Percentiles rank a stretch among this genome's conserved stretches.
Evolutionary conservation across 1,140 invertebrate species (phyloP).

Genomic region (Plectrocnemia conspersa): DNA sequence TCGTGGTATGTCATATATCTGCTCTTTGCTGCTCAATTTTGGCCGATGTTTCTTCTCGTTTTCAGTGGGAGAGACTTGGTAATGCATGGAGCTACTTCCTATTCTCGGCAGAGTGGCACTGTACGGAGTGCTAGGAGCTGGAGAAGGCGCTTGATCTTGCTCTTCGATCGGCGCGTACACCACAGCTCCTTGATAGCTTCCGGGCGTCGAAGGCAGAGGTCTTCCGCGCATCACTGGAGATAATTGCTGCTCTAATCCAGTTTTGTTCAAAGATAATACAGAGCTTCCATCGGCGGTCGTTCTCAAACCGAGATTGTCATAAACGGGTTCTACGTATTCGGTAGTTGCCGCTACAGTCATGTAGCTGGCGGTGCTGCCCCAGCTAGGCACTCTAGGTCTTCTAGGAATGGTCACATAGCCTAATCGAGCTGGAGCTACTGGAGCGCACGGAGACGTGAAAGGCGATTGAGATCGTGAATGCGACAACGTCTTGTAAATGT

Average conservation of each 20-base stretch:
- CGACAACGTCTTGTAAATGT: slow-evolving; percentile 62
- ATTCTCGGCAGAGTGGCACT: slow-evolving; percentile 40
- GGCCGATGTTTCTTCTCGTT: slow-evolving; percentile 44
- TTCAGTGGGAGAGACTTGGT: slow-evolving; percentile 41
- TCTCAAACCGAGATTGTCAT: slow-evolving; percentile 76
- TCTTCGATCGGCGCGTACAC: slow-evolving; percentile 63
- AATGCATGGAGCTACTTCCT: slow-evolving; percentile 42
- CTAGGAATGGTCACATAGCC: slow-evolving; percentile 82
- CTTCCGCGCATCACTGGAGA: slow-evolving; percentile 54
- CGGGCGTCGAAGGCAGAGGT: slow-evolving; percentile 56
- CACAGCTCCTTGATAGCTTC: slow-evolving; percentile 44
- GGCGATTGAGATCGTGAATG: slow-evolving; percentile 69
- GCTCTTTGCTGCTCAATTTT: slow-evolving; percentile 48
- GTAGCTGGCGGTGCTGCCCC: slow-evolving; percentile 62
- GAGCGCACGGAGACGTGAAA: slow-evolving; percentile 56
- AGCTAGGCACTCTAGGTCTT: slow-evolving; percentile 73
- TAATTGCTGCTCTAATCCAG: slow-evolving; percentile 45
- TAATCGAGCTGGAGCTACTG: slow-evolving; percentile 60
- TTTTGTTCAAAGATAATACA: slow-evolving; percentile 67
- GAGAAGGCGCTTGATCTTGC: slow-evolving; percentile 51
- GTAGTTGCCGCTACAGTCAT: slow-evolving; percentile 52
- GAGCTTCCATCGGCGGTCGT: slow-evolving; percentile 84
- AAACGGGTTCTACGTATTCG: slow-evolving; percentile 67
- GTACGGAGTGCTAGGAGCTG: slow-evolving; percentile 40
- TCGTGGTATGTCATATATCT: slow-evolving; percentile 39